Evolutionary conservation across 2,888 invertebrate genomes (phyloP).

Genomic region (Dasypogon diadema): DNA sequence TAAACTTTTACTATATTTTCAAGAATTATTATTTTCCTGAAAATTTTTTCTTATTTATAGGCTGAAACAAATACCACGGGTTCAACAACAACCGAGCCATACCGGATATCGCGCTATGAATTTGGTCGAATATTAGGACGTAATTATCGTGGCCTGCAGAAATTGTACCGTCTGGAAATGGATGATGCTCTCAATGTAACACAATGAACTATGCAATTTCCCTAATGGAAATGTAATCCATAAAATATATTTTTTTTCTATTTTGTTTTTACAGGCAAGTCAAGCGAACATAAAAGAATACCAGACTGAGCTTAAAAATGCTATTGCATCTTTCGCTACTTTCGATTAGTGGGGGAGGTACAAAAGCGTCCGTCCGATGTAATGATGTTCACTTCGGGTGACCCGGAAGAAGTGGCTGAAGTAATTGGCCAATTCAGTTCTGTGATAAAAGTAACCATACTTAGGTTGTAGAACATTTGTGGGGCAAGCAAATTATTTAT

Average conservation of each 20-base stretch:
- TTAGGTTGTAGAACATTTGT: not conserved
- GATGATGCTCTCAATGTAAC: constrained; percentile 67
- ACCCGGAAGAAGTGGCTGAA: not conserved
- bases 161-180: constrained; percentile 64
- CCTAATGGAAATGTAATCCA: constrained; percentile 31
- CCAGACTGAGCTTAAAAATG: constrained; percentile 63
- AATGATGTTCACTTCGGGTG: not conserved
- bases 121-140: constrained; percentile 66
- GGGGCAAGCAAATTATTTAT: not conserved
- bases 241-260: not conserved
- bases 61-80: not conserved
- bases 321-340: constrained; percentile 51
- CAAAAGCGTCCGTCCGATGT: not conserved
- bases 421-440: constrained; percentile 14
- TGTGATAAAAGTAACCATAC: constrained; percentile 28
- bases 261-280: constrained; percentile 62
- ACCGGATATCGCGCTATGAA: constrained; percentile 65
- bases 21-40: too few species aligned
- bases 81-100: constrained; percentile 64
- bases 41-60: not conserved
- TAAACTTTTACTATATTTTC: not conserved
- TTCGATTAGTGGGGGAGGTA: constrained; percentile 37
- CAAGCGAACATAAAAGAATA: constrained; percentile 65
- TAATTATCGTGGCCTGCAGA: constrained; percentile 66
- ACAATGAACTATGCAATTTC: constrained; percentile 52